Conservation (phyloP, 2,888 invertebrate species). For the Drosophila putrida region DNA sequence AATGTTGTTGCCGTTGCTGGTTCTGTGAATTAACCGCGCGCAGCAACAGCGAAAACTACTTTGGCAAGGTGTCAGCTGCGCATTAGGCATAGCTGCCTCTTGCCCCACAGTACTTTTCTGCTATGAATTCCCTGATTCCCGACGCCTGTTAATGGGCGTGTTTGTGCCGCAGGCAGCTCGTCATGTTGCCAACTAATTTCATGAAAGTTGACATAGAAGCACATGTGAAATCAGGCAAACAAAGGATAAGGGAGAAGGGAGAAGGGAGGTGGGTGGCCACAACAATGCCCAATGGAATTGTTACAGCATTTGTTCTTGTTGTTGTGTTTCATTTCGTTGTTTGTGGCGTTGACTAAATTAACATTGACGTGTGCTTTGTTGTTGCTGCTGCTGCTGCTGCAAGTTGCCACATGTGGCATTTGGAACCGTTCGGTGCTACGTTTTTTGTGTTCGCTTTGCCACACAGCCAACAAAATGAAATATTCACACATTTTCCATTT, state of each 20-base stretch:
- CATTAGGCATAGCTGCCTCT: constrained; percentile 58
- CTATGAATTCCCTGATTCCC: constrained; percentile 31
- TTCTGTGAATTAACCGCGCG: constrained; percentile 60
- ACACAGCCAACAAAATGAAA: constrained; percentile 66
- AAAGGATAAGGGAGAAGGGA: constrained; percentile 16
- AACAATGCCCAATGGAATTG: constrained; percentile 81
- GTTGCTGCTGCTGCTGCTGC: constrained; percentile 47
- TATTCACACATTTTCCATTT: constrained; percentile 78
- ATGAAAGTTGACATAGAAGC: constrained; percentile 83
- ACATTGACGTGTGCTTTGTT: constrained; percentile 78
- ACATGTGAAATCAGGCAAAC: constrained; percentile 77
- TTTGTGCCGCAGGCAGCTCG: constrained; percentile 70
- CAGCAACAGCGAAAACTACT: constrained; percentile 76
- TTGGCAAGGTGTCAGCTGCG: constrained; percentile 80
- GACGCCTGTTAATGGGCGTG: constrained; percentile 75
- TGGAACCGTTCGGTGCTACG: constrained; percentile 35
- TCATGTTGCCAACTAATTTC: constrained; percentile 84
- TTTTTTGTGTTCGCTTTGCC: constrained; percentile 42
- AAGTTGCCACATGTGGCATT: constrained; percentile 66
- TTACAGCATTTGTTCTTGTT: constrained; percentile 57
- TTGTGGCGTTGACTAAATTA: constrained; percentile 80
- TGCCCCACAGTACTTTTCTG: neutral
- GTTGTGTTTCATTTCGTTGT: constrained; percentile 48
- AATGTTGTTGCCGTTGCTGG: constrained; percentile 27
- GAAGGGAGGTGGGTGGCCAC: constrained; percentile 29